Percentiles rank a stretch among this genome's conserved stretches.
Conservation (phyloP, 2,888 invertebrate genomes). For the Emesis russula region DNA sequence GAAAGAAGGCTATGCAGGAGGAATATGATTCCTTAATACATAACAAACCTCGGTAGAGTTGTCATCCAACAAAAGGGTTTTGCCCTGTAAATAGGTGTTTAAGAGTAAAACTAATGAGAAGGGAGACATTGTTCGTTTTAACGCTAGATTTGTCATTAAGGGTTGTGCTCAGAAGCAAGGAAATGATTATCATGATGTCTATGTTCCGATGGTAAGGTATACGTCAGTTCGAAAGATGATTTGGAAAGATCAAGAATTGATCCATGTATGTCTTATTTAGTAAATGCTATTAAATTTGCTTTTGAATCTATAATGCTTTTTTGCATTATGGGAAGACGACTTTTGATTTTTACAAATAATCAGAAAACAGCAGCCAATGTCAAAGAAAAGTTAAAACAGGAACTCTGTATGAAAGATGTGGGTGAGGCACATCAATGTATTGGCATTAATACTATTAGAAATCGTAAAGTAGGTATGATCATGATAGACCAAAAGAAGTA, state of each 20-base stretch:
- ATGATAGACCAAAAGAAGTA: no score
- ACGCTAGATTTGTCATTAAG: not conserved
- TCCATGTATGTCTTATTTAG: no score
- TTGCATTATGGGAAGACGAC: slow-evolving; percentile 38
- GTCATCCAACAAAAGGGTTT: not conserved
- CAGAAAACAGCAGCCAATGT: not conserved
- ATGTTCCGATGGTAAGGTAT: not conserved
- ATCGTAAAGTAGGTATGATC: no score
- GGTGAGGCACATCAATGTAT: no score
- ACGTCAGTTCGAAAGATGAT: slow-evolving; percentile 1
- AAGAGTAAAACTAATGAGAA: not conserved
- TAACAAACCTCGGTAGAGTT: not conserved
- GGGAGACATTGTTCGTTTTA: not conserved
- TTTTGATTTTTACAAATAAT: slow-evolving; percentile 29
- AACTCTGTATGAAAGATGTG: not conserved
- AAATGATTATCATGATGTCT: not conserved
- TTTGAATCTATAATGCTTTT: not conserved
- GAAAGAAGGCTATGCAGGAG: no score
- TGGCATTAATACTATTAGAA: no score
- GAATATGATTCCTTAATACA: not conserved
- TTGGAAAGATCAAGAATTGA: slow-evolving; percentile 27
- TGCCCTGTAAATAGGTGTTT: not conserved
- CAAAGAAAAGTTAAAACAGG: not conserved
- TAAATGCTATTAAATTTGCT: no score
- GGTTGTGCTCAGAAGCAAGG: not conserved